phyloP scores from a whole-genome alignment of 2,113 vertebrate species.

The Sarotherodon lohbergeri region DNA sequence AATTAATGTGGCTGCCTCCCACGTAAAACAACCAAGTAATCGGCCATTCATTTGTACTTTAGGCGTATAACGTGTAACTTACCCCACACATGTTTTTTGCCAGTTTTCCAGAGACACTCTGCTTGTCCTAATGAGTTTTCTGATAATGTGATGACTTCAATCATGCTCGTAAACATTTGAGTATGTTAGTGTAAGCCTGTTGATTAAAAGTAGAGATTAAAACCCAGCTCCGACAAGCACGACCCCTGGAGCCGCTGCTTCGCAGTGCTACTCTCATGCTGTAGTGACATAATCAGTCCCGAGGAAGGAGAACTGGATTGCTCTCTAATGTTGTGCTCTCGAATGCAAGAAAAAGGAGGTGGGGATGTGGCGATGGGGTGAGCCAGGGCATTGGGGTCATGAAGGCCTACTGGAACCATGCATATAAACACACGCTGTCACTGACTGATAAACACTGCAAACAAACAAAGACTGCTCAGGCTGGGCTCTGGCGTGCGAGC shows the following conservation, averaged over 20 bases:
- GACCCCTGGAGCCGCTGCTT: background rate
- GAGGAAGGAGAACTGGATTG: background rate
- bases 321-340: background rate
- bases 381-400: slow-evolving; percentile 27
- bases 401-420: slow-evolving; percentile 44
- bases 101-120: background rate
- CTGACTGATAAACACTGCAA: slow-evolving; percentile 62
- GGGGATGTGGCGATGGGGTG: background rate
- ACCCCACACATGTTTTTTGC: background rate
- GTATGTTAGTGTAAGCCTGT: background rate
- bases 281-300: slow-evolving; percentile 18
- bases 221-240: background rate
- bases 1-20: background rate
- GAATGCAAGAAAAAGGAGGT: background rate
- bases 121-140: background rate
- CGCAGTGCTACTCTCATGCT: background rate
- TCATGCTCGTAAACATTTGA: background rate
- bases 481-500: background rate
- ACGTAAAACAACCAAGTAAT: background rate
- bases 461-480: slow-evolving; percentile 38
- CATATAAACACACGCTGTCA: slow-evolving; percentile 64
- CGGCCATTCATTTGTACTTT: background rate
- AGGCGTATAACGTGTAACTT: background rate
- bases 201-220: slow-evolving; percentile 10
- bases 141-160: background rate